Evolutionary conservation across 1,140 invertebrate species (phyloP), one percentile per base, ranked within the genome.

Genomic region (Piezodorus guildinii): DNA sequence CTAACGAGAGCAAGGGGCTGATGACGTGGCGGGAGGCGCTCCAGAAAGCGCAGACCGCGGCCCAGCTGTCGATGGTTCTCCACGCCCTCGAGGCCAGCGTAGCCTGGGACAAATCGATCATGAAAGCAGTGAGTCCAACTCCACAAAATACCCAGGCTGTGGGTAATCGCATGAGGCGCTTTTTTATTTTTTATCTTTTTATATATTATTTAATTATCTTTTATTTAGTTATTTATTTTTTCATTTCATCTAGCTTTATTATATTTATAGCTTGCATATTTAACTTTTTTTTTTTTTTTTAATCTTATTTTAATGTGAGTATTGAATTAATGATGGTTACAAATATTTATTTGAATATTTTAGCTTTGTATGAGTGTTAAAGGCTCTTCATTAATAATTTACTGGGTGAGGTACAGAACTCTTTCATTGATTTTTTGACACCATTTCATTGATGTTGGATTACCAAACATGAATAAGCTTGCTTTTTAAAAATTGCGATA

Each of bases 41-140:
- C 0, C 76, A 81, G 1, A 81, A 85, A 27, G 86, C 89, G 21
- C 84, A 84, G 69, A 94, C 90, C 6, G 86, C 93, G 0, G 87
- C 92, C 0, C 92, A 96, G 72, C 77, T 97, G 12, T 89, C 91
- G 5, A 88, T 97, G 86, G 86, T 90, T 69, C 78, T 95, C 45
- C 89, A 91, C 69, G 87, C 91, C 68, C 80, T 98, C 25, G 93
- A 96, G 72, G 85, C 86, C 19, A 91, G 86, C 71, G 92, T 97
- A 70, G 92, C 94, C 25, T 97, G 94, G 94, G 94, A 98, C 77
- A 97, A 96, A 77, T 95, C 91, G 77, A 94, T 96, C 71, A 97
- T 98, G 94, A 96, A 96, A 84, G 94, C 94, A 78, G 91, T 95
- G 82, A 85, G 90, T 81, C 65, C 61, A 56, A 15, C 60, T 21